phyloP scores from a whole-genome alignment of 2,797 vertebrate genomes.

The Falco concolor region DNA sequence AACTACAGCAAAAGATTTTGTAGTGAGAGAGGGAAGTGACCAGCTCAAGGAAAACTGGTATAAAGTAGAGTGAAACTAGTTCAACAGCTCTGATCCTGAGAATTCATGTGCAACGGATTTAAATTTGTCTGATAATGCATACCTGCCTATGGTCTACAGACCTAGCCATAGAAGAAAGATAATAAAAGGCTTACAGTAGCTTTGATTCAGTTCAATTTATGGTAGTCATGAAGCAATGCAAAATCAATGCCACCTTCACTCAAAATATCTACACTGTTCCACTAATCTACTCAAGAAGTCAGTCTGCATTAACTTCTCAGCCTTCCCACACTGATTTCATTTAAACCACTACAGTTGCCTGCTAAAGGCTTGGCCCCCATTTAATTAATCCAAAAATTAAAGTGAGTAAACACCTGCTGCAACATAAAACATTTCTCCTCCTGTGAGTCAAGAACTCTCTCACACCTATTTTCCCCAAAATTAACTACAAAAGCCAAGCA shows the following conservation, averaged over 20 bases:
- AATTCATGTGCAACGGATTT: not conserved
- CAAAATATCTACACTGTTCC: not conserved
- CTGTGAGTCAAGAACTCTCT: conserved; percentile 28
- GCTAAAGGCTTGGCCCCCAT: not conserved
- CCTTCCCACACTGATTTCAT: not conserved
- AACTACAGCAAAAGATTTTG: not conserved
- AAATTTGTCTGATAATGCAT: not conserved
- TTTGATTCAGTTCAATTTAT: not conserved
- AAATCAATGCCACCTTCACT: not conserved
- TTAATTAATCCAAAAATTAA: conserved; percentile 25
- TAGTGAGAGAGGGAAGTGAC: not conserved
- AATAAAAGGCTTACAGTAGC: not conserved
- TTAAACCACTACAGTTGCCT: not conserved
- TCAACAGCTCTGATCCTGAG: not conserved
- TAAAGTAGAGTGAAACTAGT: not conserved
- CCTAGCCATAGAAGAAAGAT: not conserved
- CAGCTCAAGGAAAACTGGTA: not conserved
- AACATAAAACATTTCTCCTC: not conserved
- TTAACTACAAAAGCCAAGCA: not conserved
- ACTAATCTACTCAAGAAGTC: not conserved
- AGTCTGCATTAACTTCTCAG: not conserved
- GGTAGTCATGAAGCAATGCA: not conserved
- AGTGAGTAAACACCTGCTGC: not conserved
- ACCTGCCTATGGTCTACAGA: not conserved
- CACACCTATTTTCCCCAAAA: conserved; percentile 7